Evolutionary conservation across 30 jellyfish, hydroid and myxozoan species (phyloP), one percentile per base, ranked within the genome.

Genomic region (Hydractinia symbiolongicarpus): DNA sequence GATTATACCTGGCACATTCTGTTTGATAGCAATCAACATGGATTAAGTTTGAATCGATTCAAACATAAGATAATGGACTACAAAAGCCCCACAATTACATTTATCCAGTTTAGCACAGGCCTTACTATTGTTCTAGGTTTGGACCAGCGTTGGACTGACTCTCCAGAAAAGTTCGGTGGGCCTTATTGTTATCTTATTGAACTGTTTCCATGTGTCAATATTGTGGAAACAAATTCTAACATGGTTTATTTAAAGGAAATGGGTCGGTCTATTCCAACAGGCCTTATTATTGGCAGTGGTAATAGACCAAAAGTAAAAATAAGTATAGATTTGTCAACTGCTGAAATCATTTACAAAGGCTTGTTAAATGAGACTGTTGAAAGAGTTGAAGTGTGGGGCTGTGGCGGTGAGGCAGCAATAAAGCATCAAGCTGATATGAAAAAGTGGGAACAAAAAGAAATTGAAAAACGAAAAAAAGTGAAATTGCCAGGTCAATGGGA

Each of bases 351-450:
- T 21, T 93, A 86, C 82, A 84, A 78, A 76, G 93, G 90, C 14
- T 57, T 79, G 21, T 66, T 66, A 44, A 77, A 72, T 10, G 95
- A 86, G 30, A 88, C 80, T 4, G 83, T 93, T 53, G 52, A 67
- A 16, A 73, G 93, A 69, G 82, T 93, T 51, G 98, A 93, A 88
- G 98, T 93, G 19, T 93, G 98, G 98, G 98, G 98, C 40, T 93
- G 98, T 78, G 98, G 98, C 44, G 98, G 98, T 3, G 95, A 79
- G 52, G 55, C 67, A 51, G 98, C 98, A 15, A 86, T 79, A 53
- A 82, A 85, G 19, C 85, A 85, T 6, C 98, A 93, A 76, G 84
- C 85, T 78, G 93, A 93, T 54, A 95, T 84, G 66, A 61, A 76
- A 56, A 82, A 81, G 44, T 93, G 98, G 98, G 98, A 93, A 55